Percentiles rank a stretch among this genome's conserved stretches.
Conservation (phyloP, 2,888 invertebrate genomes). For the Omphaloscelis lunosa region DNA sequence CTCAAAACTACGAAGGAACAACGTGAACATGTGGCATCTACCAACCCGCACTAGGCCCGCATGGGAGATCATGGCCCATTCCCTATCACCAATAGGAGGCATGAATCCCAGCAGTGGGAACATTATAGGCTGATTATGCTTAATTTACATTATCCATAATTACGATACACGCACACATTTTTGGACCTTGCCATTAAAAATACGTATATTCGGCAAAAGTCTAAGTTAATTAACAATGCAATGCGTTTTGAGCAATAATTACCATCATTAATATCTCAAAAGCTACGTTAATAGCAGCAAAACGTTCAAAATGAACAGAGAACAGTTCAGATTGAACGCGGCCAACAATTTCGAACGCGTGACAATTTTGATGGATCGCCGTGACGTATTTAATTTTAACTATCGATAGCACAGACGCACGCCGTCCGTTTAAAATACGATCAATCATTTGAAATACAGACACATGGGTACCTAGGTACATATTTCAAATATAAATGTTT, state of each 20-base stretch:
- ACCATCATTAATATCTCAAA: slow-evolving; percentile 8
- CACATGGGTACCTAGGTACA: slow-evolving; percentile 20
- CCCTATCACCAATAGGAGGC: too few relatives aligned
- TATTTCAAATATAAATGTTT: slow-evolving; percentile 36
- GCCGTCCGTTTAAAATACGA: slow-evolving; percentile 75
- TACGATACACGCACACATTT: neutral
- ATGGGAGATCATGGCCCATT: too few relatives aligned
- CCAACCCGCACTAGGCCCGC: too few relatives aligned
- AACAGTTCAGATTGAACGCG: slow-evolving; percentile 57
- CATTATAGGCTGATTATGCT: too few relatives aligned
- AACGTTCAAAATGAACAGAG: slow-evolving; percentile 32
- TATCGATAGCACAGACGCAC: slow-evolving; percentile 62
- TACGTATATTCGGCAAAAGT: neutral
- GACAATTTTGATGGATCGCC: slow-evolving; percentile 76
- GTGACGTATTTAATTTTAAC: slow-evolving; percentile 75
- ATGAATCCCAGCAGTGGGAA: too few relatives aligned
- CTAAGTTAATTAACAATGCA: neutral
- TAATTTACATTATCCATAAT: too few relatives aligned
- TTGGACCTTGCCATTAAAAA: neutral
- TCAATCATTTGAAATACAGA: slow-evolving; percentile 70
- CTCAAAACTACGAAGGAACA: too few relatives aligned
- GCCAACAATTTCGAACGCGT: slow-evolving; percentile 66
- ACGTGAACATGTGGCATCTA: too few relatives aligned
- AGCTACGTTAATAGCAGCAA: slow-evolving; percentile 14
- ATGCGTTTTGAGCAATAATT: neutral